These are phyloP conservation scores for Dryomyza anilis DNA, from an alignment of 2,888 invertebrate genomes.

Conservation along the genomic window DNA sequence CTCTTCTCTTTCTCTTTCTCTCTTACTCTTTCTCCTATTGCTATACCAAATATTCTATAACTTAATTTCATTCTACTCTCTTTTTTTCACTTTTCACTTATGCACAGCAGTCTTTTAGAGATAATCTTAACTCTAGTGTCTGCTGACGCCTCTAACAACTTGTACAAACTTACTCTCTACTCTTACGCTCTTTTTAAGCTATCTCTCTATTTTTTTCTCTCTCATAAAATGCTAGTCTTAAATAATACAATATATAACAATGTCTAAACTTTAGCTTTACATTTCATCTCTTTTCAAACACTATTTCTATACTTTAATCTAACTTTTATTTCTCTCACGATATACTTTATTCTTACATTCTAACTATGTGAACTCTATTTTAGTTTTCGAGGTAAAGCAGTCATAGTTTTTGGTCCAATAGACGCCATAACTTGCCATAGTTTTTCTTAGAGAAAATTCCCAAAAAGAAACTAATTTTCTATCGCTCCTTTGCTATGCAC, in stretches of 20 bases:
- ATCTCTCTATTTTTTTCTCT: slow-evolving; percentile 27
- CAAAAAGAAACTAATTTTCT: too few species aligned
- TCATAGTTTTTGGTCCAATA: slow-evolving; percentile 54
- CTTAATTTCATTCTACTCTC: background rate
- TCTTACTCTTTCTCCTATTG: slow-evolving; percentile 5
- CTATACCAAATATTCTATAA: slow-evolving; percentile 17
- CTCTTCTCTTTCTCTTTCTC: background rate
- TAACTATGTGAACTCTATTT: too few species aligned
- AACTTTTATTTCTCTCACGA: slow-evolving; percentile 25
- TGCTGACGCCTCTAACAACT: too few species aligned
- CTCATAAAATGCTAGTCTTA: slow-evolving; percentile 56
- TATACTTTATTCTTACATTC: slow-evolving; percentile 16
- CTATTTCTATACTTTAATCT: slow-evolving; percentile 19
- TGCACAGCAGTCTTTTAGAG: background rate
- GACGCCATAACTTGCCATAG: slow-evolving; percentile 61
- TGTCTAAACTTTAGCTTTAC: background rate
- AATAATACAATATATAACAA: slow-evolving; percentile 38
- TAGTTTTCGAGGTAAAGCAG: slow-evolving; percentile 39
- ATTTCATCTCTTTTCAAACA: too few species aligned
- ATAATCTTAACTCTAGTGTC: background rate
- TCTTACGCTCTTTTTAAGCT: slow-evolving; percentile 18
- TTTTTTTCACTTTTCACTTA: background rate
- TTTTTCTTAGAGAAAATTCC: too few species aligned
- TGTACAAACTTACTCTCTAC: slow-evolving; percentile 17
- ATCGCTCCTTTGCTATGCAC: too few species aligned